Conservation (phyloP, 2,797 vertebrate species). For the Selene dorsalis region DNA sequence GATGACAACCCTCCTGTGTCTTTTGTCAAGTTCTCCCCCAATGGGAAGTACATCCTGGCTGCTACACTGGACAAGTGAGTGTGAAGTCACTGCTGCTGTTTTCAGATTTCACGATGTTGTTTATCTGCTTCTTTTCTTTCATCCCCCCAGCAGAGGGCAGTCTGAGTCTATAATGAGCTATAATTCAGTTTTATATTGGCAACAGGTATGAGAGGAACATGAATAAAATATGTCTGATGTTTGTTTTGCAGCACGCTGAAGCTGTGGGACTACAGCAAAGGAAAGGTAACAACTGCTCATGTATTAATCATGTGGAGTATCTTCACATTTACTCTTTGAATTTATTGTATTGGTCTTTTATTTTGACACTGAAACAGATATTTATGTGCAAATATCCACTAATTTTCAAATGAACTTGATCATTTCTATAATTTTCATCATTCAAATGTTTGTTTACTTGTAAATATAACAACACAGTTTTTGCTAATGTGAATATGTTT, state of each 20-base stretch:
- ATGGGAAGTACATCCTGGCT: slow-evolving; percentile 98
- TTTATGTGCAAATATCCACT: neutral
- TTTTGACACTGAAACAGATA: neutral
- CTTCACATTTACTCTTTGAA: neutral
- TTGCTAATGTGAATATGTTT: neutral
- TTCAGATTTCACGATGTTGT: neutral
- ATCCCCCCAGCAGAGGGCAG: slow-evolving; percentile 62
- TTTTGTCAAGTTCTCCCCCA: slow-evolving; percentile 99
- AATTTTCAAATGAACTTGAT: neutral
- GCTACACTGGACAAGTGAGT: slow-evolving; percentile 99
- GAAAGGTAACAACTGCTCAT: slow-evolving; percentile 87
- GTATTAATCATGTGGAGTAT: neutral
- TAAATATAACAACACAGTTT: neutral
- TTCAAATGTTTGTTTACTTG: neutral
- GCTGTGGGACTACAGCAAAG: slow-evolving; percentile 99
- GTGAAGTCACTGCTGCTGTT: neutral
- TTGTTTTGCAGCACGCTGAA: slow-evolving; percentile 90
- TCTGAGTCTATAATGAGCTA: neutral
- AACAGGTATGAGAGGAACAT: neutral
- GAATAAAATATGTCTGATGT: neutral
- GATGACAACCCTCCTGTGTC: slow-evolving; percentile 99
- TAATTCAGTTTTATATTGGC: neutral
- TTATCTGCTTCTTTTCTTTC: neutral
- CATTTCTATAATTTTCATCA: neutral
- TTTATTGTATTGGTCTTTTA: neutral